Conservation (phyloP, 2,113 vertebrate genomes). For the Nothobranchius kuhntae region DNA sequence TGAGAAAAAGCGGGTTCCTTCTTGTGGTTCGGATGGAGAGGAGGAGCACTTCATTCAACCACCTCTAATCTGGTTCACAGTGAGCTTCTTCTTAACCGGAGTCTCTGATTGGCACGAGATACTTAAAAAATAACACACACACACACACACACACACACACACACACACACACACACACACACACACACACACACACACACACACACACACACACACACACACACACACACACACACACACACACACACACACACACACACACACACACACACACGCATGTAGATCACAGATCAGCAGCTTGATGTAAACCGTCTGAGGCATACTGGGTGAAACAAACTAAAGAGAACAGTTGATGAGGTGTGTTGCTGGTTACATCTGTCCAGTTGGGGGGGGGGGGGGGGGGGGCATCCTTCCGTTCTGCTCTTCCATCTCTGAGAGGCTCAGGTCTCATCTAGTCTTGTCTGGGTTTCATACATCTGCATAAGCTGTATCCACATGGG, state of each 20-base stretch:
- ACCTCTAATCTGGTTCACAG: conserved; percentile 55
- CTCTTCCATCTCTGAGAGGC: conserved; percentile 30
- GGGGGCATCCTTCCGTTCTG: conserved; percentile 27
- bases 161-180: neutral
- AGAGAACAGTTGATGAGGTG: conserved; percentile 39
- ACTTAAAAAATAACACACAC: conserved; percentile 27
- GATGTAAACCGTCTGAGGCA: conserved; percentile 56
- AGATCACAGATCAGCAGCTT: conserved; percentile 27
- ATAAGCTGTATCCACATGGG: conserved; percentile 64
- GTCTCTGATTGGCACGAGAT: conserved; percentile 73
- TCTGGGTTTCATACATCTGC: conserved; percentile 49
- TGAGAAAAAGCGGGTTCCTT: conserved; percentile 45
- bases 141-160: neutral
- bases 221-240: neutral
- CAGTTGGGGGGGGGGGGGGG: conserved; percentile 25
- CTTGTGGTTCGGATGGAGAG: conserved; percentile 28
- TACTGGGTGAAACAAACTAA: conserved; percentile 48
- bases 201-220: neutral
- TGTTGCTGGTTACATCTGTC: conserved; percentile 69
- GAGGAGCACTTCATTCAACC: conserved; percentile 44
- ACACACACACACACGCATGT: neutral
- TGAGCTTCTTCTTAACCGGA: conserved; percentile 58
- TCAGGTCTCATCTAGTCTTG: conserved; percentile 15
- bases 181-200: neutral
- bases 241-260: conserved; percentile 14